Conservation (phyloP, 1,140 invertebrate species). For the Gryllus bimaculatus region DNA sequence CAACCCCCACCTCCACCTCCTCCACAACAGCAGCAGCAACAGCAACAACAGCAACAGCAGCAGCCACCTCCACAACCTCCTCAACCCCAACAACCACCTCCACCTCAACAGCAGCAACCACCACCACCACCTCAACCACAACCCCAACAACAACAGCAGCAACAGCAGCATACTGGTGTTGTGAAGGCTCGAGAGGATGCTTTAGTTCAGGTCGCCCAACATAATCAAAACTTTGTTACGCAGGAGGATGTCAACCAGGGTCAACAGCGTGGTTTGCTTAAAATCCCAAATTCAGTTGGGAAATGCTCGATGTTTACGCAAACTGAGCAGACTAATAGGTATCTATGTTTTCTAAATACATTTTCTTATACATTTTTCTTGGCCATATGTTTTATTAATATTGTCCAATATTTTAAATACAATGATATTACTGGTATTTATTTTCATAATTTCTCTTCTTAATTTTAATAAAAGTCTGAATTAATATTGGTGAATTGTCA, state of each 20-base stretch:
- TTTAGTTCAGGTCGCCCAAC: not conserved
- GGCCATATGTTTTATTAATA: no score
- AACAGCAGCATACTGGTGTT: not conserved
- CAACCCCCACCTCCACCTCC: not conserved
- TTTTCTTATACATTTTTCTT: not conserved
- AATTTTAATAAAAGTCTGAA: no score
- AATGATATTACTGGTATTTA: no score
- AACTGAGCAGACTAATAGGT: conserved; percentile 33
- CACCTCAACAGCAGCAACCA: not conserved
- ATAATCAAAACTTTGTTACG: not conserved
- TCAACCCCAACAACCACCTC: not conserved
- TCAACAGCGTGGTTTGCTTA: conserved; percentile 23
- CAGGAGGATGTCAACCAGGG: not conserved
- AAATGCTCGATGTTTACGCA: conserved; percentile 39
- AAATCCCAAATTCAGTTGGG: conserved; percentile 27
- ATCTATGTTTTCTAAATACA: not conserved
- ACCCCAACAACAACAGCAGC: conserved; percentile 11
- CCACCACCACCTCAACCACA: not conserved
- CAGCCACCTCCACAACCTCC: not conserved
- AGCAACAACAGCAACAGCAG: conserved; percentile 25
- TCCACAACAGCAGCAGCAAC: conserved; percentile 6
- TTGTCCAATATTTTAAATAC: no score
- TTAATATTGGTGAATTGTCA: no score
- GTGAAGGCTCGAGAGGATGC: conserved; percentile 6
- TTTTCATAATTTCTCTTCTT: no score